Conservation (phyloP, 2,113 vertebrate genomes). For the Anguilla japonica region DNA sequence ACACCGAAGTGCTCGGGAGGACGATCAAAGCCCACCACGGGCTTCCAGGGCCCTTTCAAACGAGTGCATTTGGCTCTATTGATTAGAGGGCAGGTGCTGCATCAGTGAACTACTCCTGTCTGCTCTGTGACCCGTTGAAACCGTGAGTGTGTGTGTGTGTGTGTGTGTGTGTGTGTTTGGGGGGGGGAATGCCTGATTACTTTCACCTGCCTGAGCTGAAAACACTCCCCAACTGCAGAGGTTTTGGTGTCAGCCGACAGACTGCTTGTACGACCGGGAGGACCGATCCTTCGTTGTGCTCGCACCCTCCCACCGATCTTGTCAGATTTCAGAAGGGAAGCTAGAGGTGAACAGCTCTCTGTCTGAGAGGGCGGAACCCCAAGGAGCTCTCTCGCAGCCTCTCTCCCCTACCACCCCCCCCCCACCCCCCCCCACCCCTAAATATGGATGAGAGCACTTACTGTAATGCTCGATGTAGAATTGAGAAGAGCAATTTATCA, state of each 20-base stretch:
- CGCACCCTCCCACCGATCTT: background rate
- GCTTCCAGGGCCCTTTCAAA: too few relatives aligned
- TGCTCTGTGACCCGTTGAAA: background rate
- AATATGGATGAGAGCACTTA: slow-evolving; percentile 24
- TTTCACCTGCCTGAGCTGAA: background rate
- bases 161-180: too few relatives aligned
- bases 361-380: background rate
- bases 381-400: background rate
- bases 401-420: background rate
- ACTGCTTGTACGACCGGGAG: background rate
- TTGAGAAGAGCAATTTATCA: background rate
- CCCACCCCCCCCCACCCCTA: background rate
- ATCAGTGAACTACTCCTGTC: background rate
- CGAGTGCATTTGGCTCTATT: too few relatives aligned
- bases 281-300: background rate
- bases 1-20: background rate
- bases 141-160: background rate
- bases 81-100: background rate
- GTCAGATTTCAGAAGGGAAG: background rate
- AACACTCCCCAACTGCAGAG: background rate
- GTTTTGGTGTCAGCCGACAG: background rate
- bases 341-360: background rate
- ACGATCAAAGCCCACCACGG: too few relatives aligned
- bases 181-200: background rate
- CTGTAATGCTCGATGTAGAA: background rate